Percentiles rank a stretch among this genome's conserved stretches.
Conservation (phyloP, 2,888 invertebrate species). For the Yponomeuta plumbellus region DNA sequence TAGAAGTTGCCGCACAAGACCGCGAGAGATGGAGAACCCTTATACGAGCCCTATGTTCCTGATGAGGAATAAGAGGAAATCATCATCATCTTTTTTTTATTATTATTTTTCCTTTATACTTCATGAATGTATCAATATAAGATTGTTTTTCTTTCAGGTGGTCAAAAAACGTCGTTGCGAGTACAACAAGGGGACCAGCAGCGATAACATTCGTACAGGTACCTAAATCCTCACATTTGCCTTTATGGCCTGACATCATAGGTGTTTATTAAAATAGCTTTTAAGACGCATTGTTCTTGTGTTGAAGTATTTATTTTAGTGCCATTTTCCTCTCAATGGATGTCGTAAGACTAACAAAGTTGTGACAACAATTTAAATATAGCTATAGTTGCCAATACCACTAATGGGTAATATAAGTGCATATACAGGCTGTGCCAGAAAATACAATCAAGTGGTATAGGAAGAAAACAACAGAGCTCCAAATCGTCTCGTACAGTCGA, state of each 20-base stretch:
- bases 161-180: constrained; percentile 51
- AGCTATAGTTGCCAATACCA: too few species aligned
- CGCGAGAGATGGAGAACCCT: too few species aligned
- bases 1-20: too few species aligned
- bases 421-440: neutral
- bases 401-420: neutral
- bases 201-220: neutral
- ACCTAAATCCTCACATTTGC: neutral
- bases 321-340: neutral
- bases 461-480: too few species aligned
- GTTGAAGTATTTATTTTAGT: neutral
- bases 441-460: neutral
- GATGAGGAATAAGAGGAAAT: too few species aligned
- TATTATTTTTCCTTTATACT: too few species aligned
- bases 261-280: neutral
- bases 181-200: constrained; percentile 33
- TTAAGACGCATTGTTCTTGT: neutral
- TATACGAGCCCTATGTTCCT: too few species aligned
- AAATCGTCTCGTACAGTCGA: too few species aligned
- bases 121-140: too few species aligned
- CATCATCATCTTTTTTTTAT: too few species aligned
- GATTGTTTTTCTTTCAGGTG: constrained; percentile 47
- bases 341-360: neutral
- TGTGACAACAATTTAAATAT: neutral
- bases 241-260: neutral